Base-by-base conservation (phyloP, 2,797 vertebrate species). In the Trachops cirrhosus region DNA sequence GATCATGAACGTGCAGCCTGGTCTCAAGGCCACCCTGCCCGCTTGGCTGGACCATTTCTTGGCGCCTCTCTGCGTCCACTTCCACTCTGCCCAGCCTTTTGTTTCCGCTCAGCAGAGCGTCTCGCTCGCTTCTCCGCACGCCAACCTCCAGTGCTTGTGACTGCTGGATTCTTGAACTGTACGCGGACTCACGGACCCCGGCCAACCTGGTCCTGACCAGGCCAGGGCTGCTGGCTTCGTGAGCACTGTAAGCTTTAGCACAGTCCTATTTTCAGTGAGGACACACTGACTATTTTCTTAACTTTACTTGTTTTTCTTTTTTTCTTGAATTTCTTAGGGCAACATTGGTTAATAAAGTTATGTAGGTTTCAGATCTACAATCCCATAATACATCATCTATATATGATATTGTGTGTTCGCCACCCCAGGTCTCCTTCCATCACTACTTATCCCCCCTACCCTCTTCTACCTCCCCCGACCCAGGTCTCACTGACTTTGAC, bases 1-100 rank as follows among this genome's bases (percentile, higher is more conserved):
- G 99, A 96, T 99, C 99, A 46, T 99, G 99, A 87, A 99, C 98
- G 92, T 99, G 99, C 97, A 99, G 98, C 95, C 99, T 98, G 67
- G 99, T 99, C 44, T 99, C 99, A 18, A 99, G 37, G 99, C 99
- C 7, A 98, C 99, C 99, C 99, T 99, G 52, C 99, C 99, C 57
- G 99, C 99, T 97, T 99, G 99, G 96, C 99, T 99, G 26, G 99
- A 99, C 98, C 99, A 99, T 97, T 99, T 99, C 97, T 99, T 99
- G 86, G 99, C 99, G 95, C 99, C 99, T 99, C 99, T 99, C 99
- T 99, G n/a, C 21, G 19, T 32, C 37, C 39, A 34, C 19, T 34
- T 59, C 59, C 22, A 14, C 52, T 41, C 32, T 18, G 5, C n/a
- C 62, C 12, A 7, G 46, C 39, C 32, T 64, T 67, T 44, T 2